These are phyloP conservation scores for Choreutis nemorana DNA, from an alignment of 2,888 invertebrate species.

Conservation along the genomic window DNA sequence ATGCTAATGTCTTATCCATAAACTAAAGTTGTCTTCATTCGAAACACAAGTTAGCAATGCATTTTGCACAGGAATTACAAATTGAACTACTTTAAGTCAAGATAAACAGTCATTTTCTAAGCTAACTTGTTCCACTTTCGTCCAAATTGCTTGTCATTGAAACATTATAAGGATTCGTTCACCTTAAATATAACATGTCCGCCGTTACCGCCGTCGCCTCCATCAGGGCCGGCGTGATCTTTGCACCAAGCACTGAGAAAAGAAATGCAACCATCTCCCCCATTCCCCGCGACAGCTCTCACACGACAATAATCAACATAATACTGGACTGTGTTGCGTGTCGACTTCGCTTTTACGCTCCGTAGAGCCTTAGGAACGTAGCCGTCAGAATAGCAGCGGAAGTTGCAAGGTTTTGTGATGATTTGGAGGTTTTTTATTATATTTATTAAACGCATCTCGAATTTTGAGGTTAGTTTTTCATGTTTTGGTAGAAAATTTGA, in stretches of 20 bases:
- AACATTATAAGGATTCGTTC: no score
- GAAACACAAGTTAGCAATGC: no score
- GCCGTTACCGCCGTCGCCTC: conserved; percentile 96
- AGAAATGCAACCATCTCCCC: conserved; percentile 92
- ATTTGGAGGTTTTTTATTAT: conserved; percentile 7
- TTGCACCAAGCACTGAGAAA: conserved; percentile 84
- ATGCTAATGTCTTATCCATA: no score
- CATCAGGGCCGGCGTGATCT: conserved; percentile 93
- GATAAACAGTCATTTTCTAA: no score
- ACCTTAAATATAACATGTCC: conserved; percentile 87
- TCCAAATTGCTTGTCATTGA: no score
- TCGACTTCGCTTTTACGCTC: conserved; percentile 48
- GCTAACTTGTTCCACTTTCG: no score
- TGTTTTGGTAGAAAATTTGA: no score
- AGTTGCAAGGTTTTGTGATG: background rate
- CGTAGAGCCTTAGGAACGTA: conserved; percentile 38
- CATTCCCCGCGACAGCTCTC: conserved; percentile 80
- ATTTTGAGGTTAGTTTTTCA: conserved; percentile 7
- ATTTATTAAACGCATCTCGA: conserved; percentile 20
- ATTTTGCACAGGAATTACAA: no score
- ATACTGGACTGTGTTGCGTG: conserved; percentile 46
- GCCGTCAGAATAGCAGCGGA: conserved; percentile 25
- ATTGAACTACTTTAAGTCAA: no score
- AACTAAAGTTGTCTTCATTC: no score
- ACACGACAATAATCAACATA: conserved; percentile 79